Conservation (phyloP, 2,888 invertebrate species). For the Drosophila bunnanda region DNA sequence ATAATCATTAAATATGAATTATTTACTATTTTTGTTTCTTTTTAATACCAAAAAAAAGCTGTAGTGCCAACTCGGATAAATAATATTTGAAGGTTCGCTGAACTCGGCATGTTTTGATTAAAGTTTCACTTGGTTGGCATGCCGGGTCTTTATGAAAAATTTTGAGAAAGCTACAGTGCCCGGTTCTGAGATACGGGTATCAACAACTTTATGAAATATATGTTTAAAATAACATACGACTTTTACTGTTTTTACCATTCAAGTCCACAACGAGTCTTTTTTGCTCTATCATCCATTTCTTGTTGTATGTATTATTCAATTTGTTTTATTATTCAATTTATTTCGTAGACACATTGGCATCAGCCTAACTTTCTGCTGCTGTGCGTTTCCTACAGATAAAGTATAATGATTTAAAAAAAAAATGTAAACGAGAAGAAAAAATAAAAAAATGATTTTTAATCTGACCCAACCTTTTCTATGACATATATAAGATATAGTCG, state of each 20-base stretch:
- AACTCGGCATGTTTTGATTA: slow-evolving; percentile 46
- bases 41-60: neutral
- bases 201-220: neutral
- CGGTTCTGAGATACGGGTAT: neutral
- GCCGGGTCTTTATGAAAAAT: slow-evolving; percentile 2
- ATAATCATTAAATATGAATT: slow-evolving; percentile 34
- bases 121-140: slow-evolving; percentile 26
- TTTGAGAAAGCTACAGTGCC: neutral
- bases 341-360: too few relatives aligned
- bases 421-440: too few relatives aligned
- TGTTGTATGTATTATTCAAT: neutral
- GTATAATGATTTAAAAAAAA: too few relatives aligned
- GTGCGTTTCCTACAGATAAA: neutral
- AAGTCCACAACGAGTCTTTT: neutral
- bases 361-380: too few relatives aligned
- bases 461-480: neutral
- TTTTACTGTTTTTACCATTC: neutral
- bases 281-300: neutral
- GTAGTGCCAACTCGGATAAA: neutral
- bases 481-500: neutral
- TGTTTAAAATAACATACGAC: neutral
- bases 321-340: neutral
- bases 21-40: neutral
- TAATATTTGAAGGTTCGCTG: slow-evolving; percentile 10
- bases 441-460: neutral